Evolutionary conservation across 2,797 vertebrate genomes (phyloP), one percentile per base, ranked within the genome.

Genomic region (Graptemys geographica): DNA sequence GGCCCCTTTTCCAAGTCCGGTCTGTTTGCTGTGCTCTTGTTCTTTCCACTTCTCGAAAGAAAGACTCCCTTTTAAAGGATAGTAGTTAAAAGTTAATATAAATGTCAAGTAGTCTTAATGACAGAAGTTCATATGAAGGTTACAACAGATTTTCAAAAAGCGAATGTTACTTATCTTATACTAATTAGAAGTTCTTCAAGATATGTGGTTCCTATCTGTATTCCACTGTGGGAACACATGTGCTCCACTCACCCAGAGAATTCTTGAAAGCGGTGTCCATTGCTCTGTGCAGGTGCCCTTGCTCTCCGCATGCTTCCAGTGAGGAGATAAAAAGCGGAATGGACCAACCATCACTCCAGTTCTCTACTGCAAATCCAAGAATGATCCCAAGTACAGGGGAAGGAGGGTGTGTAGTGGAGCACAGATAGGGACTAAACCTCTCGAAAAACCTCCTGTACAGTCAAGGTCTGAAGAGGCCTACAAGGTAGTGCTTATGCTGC

Each of bases 41-140:
- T 65, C 33, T 65, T 18, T 65, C 92, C 44, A 83, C 92, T 93
- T 85, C 44, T 85, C 84, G 87, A 83, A 89, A 90, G 91, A 79
- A 3, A 51, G 86, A 89, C 80, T 90, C 27, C 92, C 91, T 96
- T 94, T 91, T 83, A 83, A 78, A 95, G 79, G 95, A 78, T 10
- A 94, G 65, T 18, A 72, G n/a, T 59, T 81, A 59, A 85, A 97
- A 88, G 21, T 72, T 92, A 96, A 92, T 52, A 69, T 59, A 95
- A 90, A 85, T 84, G 25, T 87, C 82, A 90, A 62, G 72, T 94
- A 51, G 10, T 33, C 25, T 82, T 92, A 97, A 96, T 81, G 74
- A 88, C 49, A 69, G 23, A 37, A 53, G 83, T 92, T 85, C 41
- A 57, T 80, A 47, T 5, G 57, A 91, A 96, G 47, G 47, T 72